Evolutionary conservation across 2,888 invertebrate genomes (phyloP), one percentile per base, ranked within the genome.

Genomic region (Synanthedon andrenaeformis): DNA sequence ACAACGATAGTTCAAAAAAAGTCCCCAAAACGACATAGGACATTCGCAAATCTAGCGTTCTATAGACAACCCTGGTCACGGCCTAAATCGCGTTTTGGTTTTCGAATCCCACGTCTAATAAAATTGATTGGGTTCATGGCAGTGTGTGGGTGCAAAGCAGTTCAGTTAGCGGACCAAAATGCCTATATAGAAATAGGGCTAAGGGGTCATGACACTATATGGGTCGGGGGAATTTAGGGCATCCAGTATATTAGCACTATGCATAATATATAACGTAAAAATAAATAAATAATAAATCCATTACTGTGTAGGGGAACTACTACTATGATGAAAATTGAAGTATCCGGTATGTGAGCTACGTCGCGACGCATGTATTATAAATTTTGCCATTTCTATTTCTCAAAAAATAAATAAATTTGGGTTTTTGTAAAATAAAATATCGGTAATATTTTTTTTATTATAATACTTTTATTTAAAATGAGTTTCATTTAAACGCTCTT

Each of bases 261-360:
- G 35, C 35, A 35, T 35, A 70, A 49, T 49, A 49, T 60, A 69
- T 72, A 72, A 72, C 6, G 35, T 35, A 72, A 69, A n/a, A 74
- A 72, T 72, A 72, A 70, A 67, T 69, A 71, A 66, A 62, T 68
- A 68, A 69, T 63, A 66, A 57, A 63, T 63, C 55, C 73, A 74
- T 70, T 73, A 76, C 72, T 77, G 83, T 81, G 85, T 79, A 63
- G 69, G 35, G 67, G 76, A 79, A 66, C 81, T 82, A 82, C 76
- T 61, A 67, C 86, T 83, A 84, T 79, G 73, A 66, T 63, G 65
- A 62, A 68, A 62, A 62, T 59, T 63, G 55, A 62, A 68, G 12
- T 65, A 71, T 84, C 86, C 86, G 79, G 86, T 87, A 87, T 87
- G 87, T 87, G 87, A 87, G 87, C 87, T 77, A 77, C 70, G 65